Conservation (phyloP, 2,113 vertebrate species). For the Etia nguti region DNA sequence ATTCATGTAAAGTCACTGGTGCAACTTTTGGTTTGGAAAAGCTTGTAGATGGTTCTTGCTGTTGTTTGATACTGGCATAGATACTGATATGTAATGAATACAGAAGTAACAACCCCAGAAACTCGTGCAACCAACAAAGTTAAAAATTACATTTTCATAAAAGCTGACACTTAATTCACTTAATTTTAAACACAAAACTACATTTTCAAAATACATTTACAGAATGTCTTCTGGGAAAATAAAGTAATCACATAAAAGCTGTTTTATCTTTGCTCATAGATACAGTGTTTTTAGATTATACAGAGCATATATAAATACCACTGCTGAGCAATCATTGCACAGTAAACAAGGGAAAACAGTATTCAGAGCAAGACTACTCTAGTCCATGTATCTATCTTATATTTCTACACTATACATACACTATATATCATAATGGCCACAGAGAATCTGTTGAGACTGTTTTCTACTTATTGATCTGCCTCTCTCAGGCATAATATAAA, state of each 20-base stretch:
- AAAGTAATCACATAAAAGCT: background rate
- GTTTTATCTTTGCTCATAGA: background rate
- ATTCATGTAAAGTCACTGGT: background rate
- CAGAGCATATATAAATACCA: background rate
- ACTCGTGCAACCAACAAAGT: background rate
- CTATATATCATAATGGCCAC: background rate
- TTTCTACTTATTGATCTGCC: background rate
- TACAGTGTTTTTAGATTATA: background rate
- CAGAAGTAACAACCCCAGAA: background rate
- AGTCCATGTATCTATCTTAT: background rate
- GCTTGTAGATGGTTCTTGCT: background rate
- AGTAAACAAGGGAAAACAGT: background rate
- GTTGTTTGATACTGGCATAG: background rate
- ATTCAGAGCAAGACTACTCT: background rate
- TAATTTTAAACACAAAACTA: background rate
- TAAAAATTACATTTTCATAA: background rate
- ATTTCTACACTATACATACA: background rate
- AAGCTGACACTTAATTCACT: background rate
- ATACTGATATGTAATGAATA: background rate
- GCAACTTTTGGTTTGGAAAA: background rate
- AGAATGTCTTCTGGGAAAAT: background rate
- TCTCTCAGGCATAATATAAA: background rate
- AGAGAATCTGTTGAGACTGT: background rate
- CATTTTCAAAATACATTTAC: background rate
- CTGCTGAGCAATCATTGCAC: background rate